A percentile compares a stretch with the other conserved stretches of the same genome.
phyloP scores from a whole-genome alignment of 92 coral and sea anemone genomes.

The Epizoanthus fatuus region DNA sequence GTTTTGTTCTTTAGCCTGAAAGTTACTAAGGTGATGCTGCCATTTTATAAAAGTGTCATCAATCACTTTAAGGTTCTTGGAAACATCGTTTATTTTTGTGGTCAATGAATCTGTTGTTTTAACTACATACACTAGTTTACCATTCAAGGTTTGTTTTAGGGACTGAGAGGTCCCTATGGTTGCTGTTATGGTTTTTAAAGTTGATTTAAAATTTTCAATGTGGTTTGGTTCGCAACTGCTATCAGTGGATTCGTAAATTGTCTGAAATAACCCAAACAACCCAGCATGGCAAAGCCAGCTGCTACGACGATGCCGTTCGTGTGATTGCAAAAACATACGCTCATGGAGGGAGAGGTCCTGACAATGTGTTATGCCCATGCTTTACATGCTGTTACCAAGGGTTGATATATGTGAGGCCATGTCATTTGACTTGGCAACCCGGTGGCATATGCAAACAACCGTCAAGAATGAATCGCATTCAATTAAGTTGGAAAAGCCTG shows the following conservation, averaged over 20 bases:
- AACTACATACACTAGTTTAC: background rate
- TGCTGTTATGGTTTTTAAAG: background rate
- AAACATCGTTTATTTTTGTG: conserved; percentile 1
- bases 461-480: conserved; percentile 41
- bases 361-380: conserved; percentile 11
- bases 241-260: background rate
- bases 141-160: background rate
- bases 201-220: background rate
- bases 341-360: background rate
- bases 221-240: background rate
- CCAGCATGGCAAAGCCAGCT: conserved; percentile 27
- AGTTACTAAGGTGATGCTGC: no score
- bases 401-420: background rate
- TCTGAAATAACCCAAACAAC: background rate
- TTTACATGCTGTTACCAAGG: background rate
- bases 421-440: background rate
- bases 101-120: conserved; percentile 16
- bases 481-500: conserved; percentile 40
- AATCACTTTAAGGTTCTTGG: background rate
- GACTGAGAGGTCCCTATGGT: background rate
- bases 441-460: background rate
- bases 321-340: background rate
- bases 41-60: background rate
- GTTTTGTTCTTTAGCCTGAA: no score
- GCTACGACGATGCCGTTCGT: background rate